Base-by-base conservation (phyloP, 2,797 vertebrate genomes). In the Sorex maritimensis region DNA sequence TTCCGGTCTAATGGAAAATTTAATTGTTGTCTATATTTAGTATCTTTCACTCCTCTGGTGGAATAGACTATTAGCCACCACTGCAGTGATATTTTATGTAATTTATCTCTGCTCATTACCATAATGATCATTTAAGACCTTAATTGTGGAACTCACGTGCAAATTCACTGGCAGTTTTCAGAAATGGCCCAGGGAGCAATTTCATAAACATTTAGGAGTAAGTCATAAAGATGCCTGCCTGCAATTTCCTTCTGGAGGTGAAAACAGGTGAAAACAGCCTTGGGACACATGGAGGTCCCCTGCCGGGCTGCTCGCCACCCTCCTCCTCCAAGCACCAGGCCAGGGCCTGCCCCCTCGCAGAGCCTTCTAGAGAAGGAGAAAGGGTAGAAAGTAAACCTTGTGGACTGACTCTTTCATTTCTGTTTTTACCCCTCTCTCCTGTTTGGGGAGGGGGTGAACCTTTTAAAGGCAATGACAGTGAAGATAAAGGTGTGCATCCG, bases 401-500 rank as follows among this genome's bases (percentile, higher is more conserved):
- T 5, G 14, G 2, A 17, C 28, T 4, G 6, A 0, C 7, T 52
- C 21, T 55, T 84, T 19, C 0, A 46, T 26, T 41, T 11, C 4
- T 6, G 38, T 11, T 46, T 14, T 21, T 21, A 4, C 69, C 34
- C 0, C 26, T 38, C 69, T 74, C 6, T 0, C 82, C 84, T 67
- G 49, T 26, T 30, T 34, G 68, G 7, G 55, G 30, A 34, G 34
- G 34, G 34, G 34, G 34, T 34, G 1, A 4, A 14, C 5, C 0
- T 13, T 83, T 74, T 30, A 67, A 6, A 72, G 68, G 30, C 21
- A 41, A 1, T 24, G 17, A 3, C 1, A 26, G 5, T 6, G 41
- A 34, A 13, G 55, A 2, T 1, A 5, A 19, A 15, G 38, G 0
- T 3, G 2, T 10, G 6, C 0, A 4, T 8, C 68, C 0, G 0